Conservation (phyloP, 2,797 vertebrate species). For the Girardinus metallicus region DNA sequence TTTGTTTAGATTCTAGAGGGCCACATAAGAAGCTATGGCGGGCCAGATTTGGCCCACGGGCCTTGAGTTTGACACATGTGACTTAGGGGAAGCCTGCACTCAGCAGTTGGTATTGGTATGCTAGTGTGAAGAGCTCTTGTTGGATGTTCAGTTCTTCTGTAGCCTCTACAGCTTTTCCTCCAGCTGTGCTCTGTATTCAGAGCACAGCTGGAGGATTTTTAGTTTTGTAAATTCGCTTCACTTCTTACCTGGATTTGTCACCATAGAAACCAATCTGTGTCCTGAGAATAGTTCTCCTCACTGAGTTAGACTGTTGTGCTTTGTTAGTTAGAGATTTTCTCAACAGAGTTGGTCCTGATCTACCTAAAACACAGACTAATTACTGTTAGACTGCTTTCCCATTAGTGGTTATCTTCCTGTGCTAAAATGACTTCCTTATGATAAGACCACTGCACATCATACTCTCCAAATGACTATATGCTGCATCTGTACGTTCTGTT, state of each 20-base stretch:
- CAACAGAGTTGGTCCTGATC: not conserved
- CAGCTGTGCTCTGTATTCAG: not conserved
- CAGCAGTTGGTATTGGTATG: not conserved
- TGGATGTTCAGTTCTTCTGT: not conserved
- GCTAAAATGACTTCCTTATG: not conserved
- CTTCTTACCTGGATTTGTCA: not conserved
- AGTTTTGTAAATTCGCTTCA: not conserved
- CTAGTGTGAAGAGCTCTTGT: not conserved
- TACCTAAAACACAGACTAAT: not conserved
- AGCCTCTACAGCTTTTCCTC: not conserved
- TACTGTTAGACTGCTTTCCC: not conserved
- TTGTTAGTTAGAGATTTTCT: not conserved
- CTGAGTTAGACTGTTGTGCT: not conserved
- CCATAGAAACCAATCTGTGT: not conserved
- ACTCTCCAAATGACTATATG: not conserved
- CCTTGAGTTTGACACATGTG: no score
- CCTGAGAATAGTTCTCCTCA: not conserved
- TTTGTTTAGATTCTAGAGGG: no score
- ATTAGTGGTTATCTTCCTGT: not conserved
- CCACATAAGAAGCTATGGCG: no score
- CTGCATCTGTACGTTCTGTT: not conserved
- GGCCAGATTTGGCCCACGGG: no score
- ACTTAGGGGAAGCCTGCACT: no score
- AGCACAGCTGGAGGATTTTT: no score
- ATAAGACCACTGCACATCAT: not conserved